Base-by-base conservation (phyloP, 2,797 vertebrate genomes). In the Sebastolobus altivelis region DNA sequence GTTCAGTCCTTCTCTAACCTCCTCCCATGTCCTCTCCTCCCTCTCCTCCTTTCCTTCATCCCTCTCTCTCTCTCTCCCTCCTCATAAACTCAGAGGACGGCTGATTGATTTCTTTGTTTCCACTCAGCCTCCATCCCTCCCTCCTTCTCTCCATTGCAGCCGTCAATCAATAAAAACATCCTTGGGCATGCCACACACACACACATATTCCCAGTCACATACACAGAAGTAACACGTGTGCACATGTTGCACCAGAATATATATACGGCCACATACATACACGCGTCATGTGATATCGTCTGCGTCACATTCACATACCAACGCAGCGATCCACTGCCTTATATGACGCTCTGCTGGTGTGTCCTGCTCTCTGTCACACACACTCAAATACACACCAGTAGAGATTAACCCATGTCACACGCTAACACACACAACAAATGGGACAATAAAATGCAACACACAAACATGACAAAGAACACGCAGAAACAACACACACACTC, bases 111-210 rank as follows among this genome's bases (percentile, higher is more conserved):
- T 81, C 66, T 65, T 77, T 81, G 79, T 81, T 83, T 75, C 73
- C 75, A 65, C 75, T 68, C 76, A n/a, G 78, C 68, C 72, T 75
- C 55, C 25, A 25, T 71, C 61, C 46, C 76, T 58, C 71, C 40
- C 31, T 73, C 46, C 35, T 77, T 84, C 74, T 60, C 81, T 87
- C 86, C 67, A 56, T 82, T 70, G 86, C 86, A 74, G 84, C 80
- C 76, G 87, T 93, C 92, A 90, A 93, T 95, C 94, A 93, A 94
- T 95, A 94, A 84, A 88, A 93, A 87, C 80, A 94, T 92, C 93
- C 93, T 90, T 94, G 89, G 82, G 88, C 86, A 58, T n/a, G 79
- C 77, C 84, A 82, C 61, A 25, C 27, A 77, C 27, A 77, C 35
- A 67, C 70, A 29, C 58, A 65, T 27, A 72, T 27, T 22, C 55